Conservation (phyloP, 1,140 invertebrate genomes). For the Ylistrum balloti region DNA sequence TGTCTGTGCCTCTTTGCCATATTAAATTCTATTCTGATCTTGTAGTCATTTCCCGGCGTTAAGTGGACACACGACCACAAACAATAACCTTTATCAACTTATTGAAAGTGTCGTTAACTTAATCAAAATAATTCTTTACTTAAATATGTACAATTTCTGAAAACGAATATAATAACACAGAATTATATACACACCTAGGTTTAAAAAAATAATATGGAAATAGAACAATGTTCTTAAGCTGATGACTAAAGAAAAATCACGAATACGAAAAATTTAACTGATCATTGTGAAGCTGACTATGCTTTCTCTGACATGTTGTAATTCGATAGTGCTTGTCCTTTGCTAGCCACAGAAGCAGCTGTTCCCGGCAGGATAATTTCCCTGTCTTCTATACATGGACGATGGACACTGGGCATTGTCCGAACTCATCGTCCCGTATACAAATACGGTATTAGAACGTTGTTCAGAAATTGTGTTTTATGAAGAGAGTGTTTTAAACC, state of each 20-base stretch:
- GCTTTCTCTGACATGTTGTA: background rate
- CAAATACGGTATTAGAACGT: background rate
- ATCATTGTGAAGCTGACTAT: background rate
- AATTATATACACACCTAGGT: no score
- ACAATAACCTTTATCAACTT: background rate
- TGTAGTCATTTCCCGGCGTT: conserved; percentile 1
- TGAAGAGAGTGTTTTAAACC: background rate
- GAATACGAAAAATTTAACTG: no score
- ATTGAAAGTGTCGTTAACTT: background rate
- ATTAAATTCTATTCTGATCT: conserved; percentile 22
- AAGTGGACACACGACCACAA: conserved; percentile 2
- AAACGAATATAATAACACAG: no score
- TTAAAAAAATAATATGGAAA: no score
- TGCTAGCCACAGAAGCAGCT: background rate
- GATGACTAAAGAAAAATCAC: no score
- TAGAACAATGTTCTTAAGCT: no score
- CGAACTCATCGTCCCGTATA: background rate
- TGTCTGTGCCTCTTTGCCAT: background rate
- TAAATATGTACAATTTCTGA: no score
- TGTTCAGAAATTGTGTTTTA: conserved; percentile 22
- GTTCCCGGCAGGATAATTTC: background rate
- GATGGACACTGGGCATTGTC: conserved; percentile 15
- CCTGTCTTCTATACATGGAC: background rate
- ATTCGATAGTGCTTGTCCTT: conserved; percentile 8
- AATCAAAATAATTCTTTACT: background rate